Base-by-base conservation (phyloP, 2,113 vertebrate species). In the Fukomys damarensis region DNA sequence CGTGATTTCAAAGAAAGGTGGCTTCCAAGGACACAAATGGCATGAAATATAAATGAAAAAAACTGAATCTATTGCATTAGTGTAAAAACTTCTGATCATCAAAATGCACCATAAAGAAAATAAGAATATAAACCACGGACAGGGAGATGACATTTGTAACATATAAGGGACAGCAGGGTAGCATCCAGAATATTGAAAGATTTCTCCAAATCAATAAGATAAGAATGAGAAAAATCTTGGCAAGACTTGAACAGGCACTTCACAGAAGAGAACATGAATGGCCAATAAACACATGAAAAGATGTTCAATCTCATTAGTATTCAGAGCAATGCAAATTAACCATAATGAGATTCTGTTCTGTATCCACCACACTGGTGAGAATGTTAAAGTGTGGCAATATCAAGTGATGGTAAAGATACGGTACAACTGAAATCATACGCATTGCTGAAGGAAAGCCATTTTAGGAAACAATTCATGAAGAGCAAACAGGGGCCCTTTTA, bases 321-420 rank as follows among this genome's bases (percentile, higher is more conserved):
- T 94, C 91, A 96, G 86, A 54, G 17, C 84, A 76, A 96, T 95
- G 82, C 77, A 97, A 93, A 95, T 89, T 80, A 86, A 46, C 74
- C 80, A 90, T 63, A 89, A 86, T 52, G 87, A 96, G 85, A 86
- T 94, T 88, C 77, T 65, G 85, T 66, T 96, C 49, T 46, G 4
- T 82, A 95, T 54, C 35, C 80, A 93, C 52, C 79, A 92, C 93
- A 95, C 66, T 79, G 96, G 91, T 87, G 95, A 93, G 95, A 91
- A 95, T 92, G 88, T 70, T 91, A 30, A 74, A 66, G 38, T 84
- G 66, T 86, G 76, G 74, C 77, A 84, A n/a, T 74, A 83, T 59
- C 68, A 80, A 94, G 86, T 76, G 56, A 85, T 24, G 43, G 76
- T 46, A 93, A 94, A 91, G 89, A 86, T 22, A 32, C 0, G 5